Percentiles rank a stretch among this genome's conserved stretches.
Conservation (phyloP, 2,113 vertebrate species). For the Lepus europaeus region DNA sequence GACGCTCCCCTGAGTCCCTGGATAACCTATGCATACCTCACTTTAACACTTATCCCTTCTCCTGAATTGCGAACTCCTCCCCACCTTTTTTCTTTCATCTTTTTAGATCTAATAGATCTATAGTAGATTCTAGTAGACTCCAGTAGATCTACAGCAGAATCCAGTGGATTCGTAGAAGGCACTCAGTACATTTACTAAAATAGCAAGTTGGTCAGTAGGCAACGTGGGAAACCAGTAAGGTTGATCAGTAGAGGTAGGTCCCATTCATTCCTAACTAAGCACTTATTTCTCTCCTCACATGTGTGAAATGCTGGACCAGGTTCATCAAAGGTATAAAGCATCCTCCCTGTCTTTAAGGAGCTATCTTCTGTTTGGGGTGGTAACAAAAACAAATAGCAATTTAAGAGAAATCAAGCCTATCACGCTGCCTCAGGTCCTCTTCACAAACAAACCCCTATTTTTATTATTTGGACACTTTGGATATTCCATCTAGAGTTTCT, state of each 20-base stretch:
- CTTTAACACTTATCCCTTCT: background rate
- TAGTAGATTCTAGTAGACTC: too few species aligned
- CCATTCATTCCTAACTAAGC: background rate
- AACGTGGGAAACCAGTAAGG: background rate
- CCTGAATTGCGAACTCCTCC: background rate
- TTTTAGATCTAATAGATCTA: background rate
- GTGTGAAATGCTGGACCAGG: background rate
- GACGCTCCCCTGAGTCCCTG: background rate
- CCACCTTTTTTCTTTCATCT: background rate
- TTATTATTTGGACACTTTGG: conserved; percentile 38
- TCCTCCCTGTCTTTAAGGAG: background rate
- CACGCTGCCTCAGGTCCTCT: conserved; percentile 1
- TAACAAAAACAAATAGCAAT: background rate
- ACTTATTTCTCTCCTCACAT: background rate
- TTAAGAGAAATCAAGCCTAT: background rate
- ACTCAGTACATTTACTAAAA: background rate
- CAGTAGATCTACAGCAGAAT: too few species aligned
- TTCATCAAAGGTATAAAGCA: background rate
- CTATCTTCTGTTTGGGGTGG: background rate
- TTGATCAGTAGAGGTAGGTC: background rate
- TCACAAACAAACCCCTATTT: conserved; percentile 52
- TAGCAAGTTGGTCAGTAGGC: background rate
- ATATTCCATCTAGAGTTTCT: conserved; percentile 64
- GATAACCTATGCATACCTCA: background rate
- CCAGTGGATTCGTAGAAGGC: background rate